Evolutionary conservation across 1,140 invertebrate species (phyloP), one percentile per base, ranked within the genome.

Genomic region (Drosophila simulans): DNA sequence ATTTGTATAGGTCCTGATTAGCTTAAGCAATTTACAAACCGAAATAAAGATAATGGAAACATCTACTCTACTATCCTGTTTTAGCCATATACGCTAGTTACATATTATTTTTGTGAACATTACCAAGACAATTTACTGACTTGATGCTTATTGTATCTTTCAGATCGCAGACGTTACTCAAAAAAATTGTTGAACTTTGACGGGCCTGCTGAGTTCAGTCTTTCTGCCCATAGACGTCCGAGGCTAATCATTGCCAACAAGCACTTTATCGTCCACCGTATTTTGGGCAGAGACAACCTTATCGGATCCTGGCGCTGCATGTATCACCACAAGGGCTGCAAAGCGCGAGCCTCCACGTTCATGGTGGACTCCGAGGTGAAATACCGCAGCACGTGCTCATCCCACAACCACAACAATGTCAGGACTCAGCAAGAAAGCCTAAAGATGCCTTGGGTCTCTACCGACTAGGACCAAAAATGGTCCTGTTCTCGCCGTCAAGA

Each of bases 221-320:
- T 52, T 15, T 52, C 60, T 0, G 34, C 60, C 0, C 52, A 48
- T 1, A 58, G 82, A 12, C 76, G 53, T 3, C 76, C 81, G 15
- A 83, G 79, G 53, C 37, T 83, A 3, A 52, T 80, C 10, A 80
- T 83, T 56, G 81, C 51, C 8, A 64, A 66, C 13, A 55, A 76
- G 10, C 52, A 34, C 5, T 83, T 59, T 10, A 62, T 80, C n/a
- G 64, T 58, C 4, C 80, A 85, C 43, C 76, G 80, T 1, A 48
- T 64, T 12, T 17, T 43, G 5, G 72, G 53, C 27, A 59, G 27
- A 12, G 56, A 76, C 17, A 80, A 80, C 27, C 31, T 64, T 10
- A 54, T 80, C 5, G 81, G 81, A n/a, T 73, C 72, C 1, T 84
- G 81, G 81, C 77, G 81, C 8, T 84, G 81, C 43, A 64, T 70